Percentiles rank a stretch among this genome's conserved stretches.
phyloP scores from a whole-genome alignment of 1,140 invertebrate species.

The Parapsyche elsis region DNA sequence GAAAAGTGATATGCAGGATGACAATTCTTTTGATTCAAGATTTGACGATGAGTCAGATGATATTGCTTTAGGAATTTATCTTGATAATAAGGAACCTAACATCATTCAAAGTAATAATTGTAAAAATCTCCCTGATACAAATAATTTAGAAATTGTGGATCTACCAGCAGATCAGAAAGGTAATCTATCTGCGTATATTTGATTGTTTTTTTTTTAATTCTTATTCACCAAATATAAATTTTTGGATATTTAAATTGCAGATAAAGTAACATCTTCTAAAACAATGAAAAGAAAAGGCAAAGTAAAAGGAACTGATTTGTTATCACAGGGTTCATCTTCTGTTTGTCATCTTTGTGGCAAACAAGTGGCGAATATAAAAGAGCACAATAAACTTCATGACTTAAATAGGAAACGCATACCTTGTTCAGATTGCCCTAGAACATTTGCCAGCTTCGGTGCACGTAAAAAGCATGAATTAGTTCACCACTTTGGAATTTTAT shows the following conservation, averaged over 20 bases:
- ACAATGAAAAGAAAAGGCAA: not conserved
- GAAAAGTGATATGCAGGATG: not conserved
- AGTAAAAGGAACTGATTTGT: too few species aligned
- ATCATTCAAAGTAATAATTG: not conserved
- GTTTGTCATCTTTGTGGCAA: conserved; percentile 50
- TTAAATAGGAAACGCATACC: not conserved
- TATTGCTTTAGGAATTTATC: not conserved
- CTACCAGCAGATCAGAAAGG: not conserved
- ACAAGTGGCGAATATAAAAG: conserved; percentile 31
- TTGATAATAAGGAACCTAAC: not conserved
- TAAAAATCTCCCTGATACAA: too few species aligned
- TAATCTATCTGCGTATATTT: not conserved
- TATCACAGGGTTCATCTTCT: not conserved
- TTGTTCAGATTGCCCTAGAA: conserved; percentile 42
- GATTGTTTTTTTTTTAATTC: not conserved
- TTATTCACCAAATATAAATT: not conserved
- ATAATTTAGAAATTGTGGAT: too few species aligned
- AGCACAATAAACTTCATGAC: conserved; percentile 32
- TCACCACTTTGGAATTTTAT: conserved; percentile 43
- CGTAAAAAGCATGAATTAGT: conserved; percentile 27
- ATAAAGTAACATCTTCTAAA: not conserved
- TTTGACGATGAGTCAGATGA: conserved; percentile 1
- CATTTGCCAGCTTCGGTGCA: conserved; percentile 20
- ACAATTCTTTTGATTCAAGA: not conserved
- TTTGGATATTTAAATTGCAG: not conserved